Evolutionary conservation across 35 echinoderm and acorn worm species (phyloP).

Genomic region (Anneissia japonica): DNA sequence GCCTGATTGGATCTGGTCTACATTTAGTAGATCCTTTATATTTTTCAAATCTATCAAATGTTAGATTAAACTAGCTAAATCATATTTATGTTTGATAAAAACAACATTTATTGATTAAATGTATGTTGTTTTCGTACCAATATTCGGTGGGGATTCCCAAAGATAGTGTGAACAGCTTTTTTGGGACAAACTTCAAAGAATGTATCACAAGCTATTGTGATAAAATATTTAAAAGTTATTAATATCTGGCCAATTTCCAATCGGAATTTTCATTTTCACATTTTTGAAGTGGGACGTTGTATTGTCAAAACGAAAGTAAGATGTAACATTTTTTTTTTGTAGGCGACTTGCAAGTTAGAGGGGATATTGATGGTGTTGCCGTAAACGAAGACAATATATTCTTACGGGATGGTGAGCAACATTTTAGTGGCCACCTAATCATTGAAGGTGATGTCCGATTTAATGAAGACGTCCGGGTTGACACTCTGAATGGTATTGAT

Average conservation of each 20-base stretch:
- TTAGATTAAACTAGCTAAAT: no score
- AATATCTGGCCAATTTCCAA: background rate
- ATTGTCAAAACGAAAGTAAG: background rate
- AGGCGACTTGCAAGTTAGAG: conserved; percentile 14
- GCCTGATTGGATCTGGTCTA: no score
- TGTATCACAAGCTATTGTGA: background rate
- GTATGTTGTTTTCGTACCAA: no score
- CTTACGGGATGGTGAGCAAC: conserved; percentile 9
- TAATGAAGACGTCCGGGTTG: background rate
- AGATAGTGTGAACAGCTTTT: no score
- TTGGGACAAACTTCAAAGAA: background rate
- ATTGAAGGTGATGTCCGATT: conserved; percentile 6
- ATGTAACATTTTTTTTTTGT: background rate
- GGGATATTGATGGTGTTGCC: conserved; percentile 26
- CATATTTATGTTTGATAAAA: no score
- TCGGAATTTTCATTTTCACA: background rate
- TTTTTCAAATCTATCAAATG: no score
- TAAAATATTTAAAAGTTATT: background rate
- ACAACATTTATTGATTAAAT: no score
- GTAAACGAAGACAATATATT: conserved; percentile 3
- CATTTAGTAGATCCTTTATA: no score
- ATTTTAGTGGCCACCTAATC: background rate
- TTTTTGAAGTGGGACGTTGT: background rate
- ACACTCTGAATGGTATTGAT: conserved; percentile 2
- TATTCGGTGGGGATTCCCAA: no score